Evolutionary conservation across 2,888 invertebrate species (phyloP).

Genomic region (Poecilus cupreus): DNA sequence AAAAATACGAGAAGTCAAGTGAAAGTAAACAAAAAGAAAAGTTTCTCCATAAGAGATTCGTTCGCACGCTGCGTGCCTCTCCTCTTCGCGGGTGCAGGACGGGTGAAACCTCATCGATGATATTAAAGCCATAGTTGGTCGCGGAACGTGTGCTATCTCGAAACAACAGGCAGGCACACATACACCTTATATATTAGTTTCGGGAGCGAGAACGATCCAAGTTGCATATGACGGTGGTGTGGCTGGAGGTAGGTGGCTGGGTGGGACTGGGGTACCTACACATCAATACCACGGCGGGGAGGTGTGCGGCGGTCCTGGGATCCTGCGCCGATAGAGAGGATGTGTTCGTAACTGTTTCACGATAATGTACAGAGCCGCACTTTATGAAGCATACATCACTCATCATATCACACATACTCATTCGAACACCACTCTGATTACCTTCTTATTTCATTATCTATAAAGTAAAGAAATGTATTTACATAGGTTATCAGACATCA

Average conservation of each 20-base stretch:
- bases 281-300: neutral
- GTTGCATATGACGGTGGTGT: conserved; percentile 49
- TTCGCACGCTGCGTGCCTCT: conserved; percentile 30
- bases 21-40: conserved; percentile 54
- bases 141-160: conserved; percentile 49
- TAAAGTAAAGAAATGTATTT: no score
- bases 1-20: conserved; percentile 46
- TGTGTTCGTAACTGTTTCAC: conserved; percentile 41
- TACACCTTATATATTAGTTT: conserved; percentile 56
- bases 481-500: no score
- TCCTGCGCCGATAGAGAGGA: neutral
- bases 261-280: neutral
- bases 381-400: no score
- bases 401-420: no score
- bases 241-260: neutral
- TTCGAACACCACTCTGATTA: no score
- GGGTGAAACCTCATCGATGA: conserved; percentile 28
- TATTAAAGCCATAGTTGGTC: conserved; percentile 49
- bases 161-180: conserved; percentile 34
- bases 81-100: neutral
- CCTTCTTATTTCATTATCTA: no score
- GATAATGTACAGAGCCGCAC: conserved; percentile 1
- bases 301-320: neutral
- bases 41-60: conserved; percentile 13
- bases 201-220: conserved; percentile 24